Evolutionary conservation across 1,140 invertebrate species (phyloP).

Genomic region (Sitobion miscanthi): DNA sequence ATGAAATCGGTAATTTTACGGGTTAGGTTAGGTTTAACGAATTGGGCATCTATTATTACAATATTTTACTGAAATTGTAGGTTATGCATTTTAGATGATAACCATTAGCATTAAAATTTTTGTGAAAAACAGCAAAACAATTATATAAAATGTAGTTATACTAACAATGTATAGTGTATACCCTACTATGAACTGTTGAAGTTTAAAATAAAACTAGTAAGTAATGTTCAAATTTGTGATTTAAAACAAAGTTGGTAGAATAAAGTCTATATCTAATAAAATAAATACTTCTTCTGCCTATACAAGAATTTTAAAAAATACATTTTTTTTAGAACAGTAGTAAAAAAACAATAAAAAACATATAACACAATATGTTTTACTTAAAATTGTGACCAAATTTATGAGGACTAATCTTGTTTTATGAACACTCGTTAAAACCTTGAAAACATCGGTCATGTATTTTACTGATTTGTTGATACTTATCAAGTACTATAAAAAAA

Average conservation of each 20-base stretch:
- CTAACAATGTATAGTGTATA: too few relatives aligned
- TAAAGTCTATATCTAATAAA: background rate
- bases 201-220: background rate
- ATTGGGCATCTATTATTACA: too few relatives aligned
- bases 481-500: background rate
- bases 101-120: background rate
- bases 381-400: background rate
- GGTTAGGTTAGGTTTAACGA: too few relatives aligned
- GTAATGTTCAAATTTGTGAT: background rate
- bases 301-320: background rate
- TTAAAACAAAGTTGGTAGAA: background rate
- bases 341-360: background rate
- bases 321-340: background rate
- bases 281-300: background rate
- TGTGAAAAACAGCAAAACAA: background rate
- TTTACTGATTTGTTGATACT: slow-evolving; percentile 1
- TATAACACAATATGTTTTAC: background rate
- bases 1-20: background rate
- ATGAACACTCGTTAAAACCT: slow-evolving; percentile 8
- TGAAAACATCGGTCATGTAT: background rate
- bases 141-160: background rate
- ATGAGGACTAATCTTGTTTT: slow-evolving; percentile 23
- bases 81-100: background rate
- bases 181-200: background rate
- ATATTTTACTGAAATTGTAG: too few relatives aligned